Evolutionary conservation across 1,140 invertebrate genomes (phyloP).

Genomic region (Brachionus paranguensis): DNA sequence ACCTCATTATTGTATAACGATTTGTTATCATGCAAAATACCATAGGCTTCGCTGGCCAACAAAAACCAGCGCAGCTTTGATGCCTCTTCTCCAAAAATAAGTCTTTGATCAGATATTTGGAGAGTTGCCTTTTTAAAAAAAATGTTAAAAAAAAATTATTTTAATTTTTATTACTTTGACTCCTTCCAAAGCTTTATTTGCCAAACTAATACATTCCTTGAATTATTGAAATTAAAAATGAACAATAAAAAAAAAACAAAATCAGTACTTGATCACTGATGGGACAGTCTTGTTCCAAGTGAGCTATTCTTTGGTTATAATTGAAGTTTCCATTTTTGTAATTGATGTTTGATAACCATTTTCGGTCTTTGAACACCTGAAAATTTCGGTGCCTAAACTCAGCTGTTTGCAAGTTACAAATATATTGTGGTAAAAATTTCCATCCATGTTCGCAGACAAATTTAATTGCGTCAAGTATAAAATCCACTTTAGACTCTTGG

Average conservation of each 20-base stretch:
- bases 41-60: slow-evolving; percentile 20
- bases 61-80: slow-evolving; percentile 66
- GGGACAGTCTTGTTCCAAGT: not conserved
- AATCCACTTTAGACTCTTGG: slow-evolving; percentile 68
- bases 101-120: slow-evolving; percentile 67
- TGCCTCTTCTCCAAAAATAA: slow-evolving; percentile 64
- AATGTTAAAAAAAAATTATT: slow-evolving; percentile 34
- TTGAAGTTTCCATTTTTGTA: slow-evolving; percentile 55
- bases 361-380: slow-evolving; percentile 65
- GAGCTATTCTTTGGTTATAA: not conserved
- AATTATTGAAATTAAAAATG: not conserved
- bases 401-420: slow-evolving; percentile 74
- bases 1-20: not conserved
- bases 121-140: slow-evolving; percentile 59
- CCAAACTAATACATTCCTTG: slow-evolving; percentile 43
- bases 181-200: slow-evolving; percentile 35
- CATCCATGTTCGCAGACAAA: slow-evolving; percentile 80
- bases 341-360: slow-evolving; percentile 71
- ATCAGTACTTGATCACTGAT: not conserved
- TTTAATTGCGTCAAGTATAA: slow-evolving; percentile 74
- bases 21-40: slow-evolving; percentile 18
- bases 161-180: not conserved
- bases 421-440: slow-evolving; percentile 80
- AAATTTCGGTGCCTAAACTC: slow-evolving; percentile 76
- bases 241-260: not conserved